Percentiles rank a stretch among this genome's conserved stretches.
These are phyloP conservation scores for Coracias cyanogaster DNA, from an alignment of 2,797 vertebrate species.

Conservation along the genomic window DNA sequence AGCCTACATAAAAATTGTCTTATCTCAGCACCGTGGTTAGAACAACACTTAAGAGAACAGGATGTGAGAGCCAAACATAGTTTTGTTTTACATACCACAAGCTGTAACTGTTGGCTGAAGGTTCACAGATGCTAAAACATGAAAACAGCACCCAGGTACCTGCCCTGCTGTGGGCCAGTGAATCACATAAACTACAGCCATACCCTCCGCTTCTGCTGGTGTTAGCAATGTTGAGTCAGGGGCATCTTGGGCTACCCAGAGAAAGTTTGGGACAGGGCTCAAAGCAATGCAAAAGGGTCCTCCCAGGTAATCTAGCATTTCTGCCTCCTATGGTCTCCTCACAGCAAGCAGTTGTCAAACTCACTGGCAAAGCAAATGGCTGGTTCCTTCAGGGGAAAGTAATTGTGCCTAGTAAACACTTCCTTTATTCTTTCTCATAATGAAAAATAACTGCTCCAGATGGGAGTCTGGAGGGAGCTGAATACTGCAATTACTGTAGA, in stretches of 20 bases:
- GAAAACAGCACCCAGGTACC: not conserved
- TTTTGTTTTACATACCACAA: not conserved
- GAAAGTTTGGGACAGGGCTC: not conserved
- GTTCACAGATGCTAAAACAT: not conserved
- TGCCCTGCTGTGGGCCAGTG: not conserved
- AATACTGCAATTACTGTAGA: not conserved
- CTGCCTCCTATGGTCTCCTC: not conserved
- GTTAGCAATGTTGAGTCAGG: not conserved
- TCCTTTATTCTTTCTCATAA: not conserved
- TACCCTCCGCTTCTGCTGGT: not conserved
- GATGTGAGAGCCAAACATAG: not conserved
- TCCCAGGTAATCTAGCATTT: not conserved
- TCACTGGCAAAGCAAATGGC: not conserved
- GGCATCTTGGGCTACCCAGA: not conserved
- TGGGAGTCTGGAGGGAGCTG: not conserved
- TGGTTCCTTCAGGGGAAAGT: not conserved
- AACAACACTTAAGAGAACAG: not conserved
- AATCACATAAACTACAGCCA: not conserved
- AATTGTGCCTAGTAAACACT: not conserved
- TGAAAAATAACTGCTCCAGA: not conserved
- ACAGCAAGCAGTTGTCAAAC: not conserved
- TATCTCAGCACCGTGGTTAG: not conserved
- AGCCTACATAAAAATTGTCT: not conserved
- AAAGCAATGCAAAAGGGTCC: not conserved
- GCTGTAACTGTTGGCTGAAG: not conserved